Evolutionary conservation across 2,888 invertebrate species (phyloP), one percentile per base, ranked within the genome.

Genomic region (Melipona bicolor): DNA sequence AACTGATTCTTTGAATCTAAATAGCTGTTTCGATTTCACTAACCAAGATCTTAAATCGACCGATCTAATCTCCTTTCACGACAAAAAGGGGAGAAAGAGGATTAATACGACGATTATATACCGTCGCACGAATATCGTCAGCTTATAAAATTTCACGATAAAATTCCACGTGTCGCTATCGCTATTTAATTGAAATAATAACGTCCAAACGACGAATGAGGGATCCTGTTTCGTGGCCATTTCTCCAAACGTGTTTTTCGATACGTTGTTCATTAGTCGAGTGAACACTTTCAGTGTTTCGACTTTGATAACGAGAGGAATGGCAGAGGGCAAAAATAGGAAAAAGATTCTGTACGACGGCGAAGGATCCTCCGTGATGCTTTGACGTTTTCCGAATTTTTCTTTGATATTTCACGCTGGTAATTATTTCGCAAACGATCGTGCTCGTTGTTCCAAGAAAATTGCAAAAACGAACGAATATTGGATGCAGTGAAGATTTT

Each of bases 371-470:
- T 11, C 2, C 9, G 43, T 43, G 43, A 43, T 43, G 43, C 43
- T 43, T 15, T 56, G 56, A 56, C 56, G n/a, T 56, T n/a, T 56
- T 13, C n/a, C 13, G 15, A 56, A 56, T 13, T 56, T 56, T 56
- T 2, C 56, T 59, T 59, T 59, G n/a, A 59, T 59, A 59, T 5
- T 59, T n/a, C 11, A 5, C 56, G n/a, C 56, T 59, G 15, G 56
- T 59, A 59, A 59, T 59, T 59, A 59, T 59, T 59, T 59, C 56
- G 56, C 56, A n/a, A 59, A 59, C 56, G n/a, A 59, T 24, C 15
- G 56, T n/a, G n/a, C 24, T n/a, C 24, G 56, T n/a, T n/a, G n/a
- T 4, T 5, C 15, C n/a, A n/a, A 5, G 56, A n/a, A n/a, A 56
- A 56, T 56, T 13, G 56, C 15, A 15, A 24, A 43, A n/a, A 56